Percentiles rank a stretch among this genome's conserved stretches.
Evolutionary conservation across 2,113 vertebrate genomes (phyloP).

Genomic region (Tragelaphus imberbis): DNA sequence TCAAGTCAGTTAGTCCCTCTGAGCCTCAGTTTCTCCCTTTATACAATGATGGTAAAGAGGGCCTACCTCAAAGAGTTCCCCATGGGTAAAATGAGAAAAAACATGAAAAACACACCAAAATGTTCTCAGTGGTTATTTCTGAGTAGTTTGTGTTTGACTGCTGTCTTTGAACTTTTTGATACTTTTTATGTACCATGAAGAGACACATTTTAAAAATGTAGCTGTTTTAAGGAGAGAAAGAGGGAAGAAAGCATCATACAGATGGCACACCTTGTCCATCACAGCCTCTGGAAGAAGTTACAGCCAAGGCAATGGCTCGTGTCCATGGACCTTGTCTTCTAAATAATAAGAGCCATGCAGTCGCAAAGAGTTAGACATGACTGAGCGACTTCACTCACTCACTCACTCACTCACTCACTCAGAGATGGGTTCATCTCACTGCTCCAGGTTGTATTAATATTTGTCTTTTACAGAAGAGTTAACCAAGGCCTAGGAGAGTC

Average conservation of each 20-base stretch:
- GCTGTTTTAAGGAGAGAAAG: neutral
- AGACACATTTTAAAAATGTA: neutral
- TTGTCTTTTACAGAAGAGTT: neutral
- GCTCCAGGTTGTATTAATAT: neutral
- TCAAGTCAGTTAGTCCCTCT: no score
- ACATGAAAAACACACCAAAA: neutral
- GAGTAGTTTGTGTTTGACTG: neutral
- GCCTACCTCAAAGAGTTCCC: neutral
- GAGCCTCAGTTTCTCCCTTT: neutral
- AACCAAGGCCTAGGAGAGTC: neutral
- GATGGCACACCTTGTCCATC: neutral
- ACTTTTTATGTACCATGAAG: neutral
- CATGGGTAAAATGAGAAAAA: neutral
- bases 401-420: neutral
- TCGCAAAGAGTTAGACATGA: rapidly evolving
- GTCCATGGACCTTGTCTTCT: neutral
- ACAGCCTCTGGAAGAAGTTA: neutral
- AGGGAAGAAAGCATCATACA: neutral
- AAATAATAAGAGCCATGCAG: neutral
- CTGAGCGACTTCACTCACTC: no score
- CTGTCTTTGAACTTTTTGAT: neutral
- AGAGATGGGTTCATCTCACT: neutral
- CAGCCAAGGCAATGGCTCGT: neutral
- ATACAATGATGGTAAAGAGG: neutral
- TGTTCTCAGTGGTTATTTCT: neutral